These are phyloP conservation scores for Streblospio benedicti DNA, from an alignment of 1,140 invertebrate species.

Conservation along the genomic window DNA sequence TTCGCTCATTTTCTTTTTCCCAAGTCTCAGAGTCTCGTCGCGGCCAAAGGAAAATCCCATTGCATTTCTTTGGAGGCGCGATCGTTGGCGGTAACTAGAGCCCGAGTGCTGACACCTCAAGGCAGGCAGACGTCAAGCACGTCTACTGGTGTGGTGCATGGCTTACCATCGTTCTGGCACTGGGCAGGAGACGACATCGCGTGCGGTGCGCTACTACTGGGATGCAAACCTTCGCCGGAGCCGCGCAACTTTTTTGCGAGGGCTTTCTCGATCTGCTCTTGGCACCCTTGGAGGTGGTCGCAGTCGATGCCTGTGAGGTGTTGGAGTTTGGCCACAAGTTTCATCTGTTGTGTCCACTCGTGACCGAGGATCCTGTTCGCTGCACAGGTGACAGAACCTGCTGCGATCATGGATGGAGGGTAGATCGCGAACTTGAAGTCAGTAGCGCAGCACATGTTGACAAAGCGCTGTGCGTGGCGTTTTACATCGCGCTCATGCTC, in stretches of 20 bases:
- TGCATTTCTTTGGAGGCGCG: no score
- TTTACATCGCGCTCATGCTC: constrained; percentile 28
- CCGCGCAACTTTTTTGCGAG: constrained; percentile 54
- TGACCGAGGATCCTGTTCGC: constrained; percentile 56
- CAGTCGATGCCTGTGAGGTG: constrained; percentile 68
- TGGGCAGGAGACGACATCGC: no score
- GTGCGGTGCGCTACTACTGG: no score
- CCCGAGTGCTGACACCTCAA: no score
- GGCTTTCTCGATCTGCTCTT: constrained; percentile 66
- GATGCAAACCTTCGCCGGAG: no score
- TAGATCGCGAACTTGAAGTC: constrained; percentile 80
- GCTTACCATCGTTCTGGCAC: no score
- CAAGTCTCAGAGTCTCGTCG: no score
- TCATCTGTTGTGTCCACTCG: constrained; percentile 23
- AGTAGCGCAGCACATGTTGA: constrained; percentile 50
- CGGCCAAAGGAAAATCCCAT: no score
- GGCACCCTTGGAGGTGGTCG: constrained; percentile 64
- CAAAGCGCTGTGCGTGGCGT: constrained; percentile 43
- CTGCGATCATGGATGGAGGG: constrained; percentile 77
- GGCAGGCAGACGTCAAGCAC: no score
- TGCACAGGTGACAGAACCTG: constrained; percentile 72
- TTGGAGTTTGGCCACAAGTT: constrained; percentile 58
- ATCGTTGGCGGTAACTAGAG: no score
- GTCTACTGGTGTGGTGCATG: no score
- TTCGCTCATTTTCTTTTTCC: no score